Evolutionary conservation across 2,113 vertebrate species (phyloP).

Genomic region (Callochromis pleurospilus): DNA sequence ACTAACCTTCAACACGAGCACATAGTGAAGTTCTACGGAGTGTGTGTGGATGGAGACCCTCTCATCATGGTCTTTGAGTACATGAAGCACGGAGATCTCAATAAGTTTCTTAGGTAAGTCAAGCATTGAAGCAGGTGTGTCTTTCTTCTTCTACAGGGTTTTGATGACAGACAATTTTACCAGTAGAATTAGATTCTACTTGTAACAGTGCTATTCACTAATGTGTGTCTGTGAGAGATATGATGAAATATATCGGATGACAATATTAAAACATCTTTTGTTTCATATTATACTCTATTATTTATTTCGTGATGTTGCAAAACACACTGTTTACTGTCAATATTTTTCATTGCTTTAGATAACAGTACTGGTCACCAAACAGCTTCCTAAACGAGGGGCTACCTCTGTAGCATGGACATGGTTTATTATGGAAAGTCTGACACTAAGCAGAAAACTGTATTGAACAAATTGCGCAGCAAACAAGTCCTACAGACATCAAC

Average conservation of each 20-base stretch:
- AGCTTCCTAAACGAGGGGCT: neutral
- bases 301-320: neutral
- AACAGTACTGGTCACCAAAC: neutral
- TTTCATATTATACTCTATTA: neutral
- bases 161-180: neutral
- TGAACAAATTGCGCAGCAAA: neutral
- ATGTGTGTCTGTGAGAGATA: neutral
- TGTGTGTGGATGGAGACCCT: constrained; percentile 94
- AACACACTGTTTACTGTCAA: neutral
- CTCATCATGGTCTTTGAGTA: constrained; percentile 99
- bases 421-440: neutral
- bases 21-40: constrained; percentile 94
- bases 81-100: constrained; percentile 97
- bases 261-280: neutral
- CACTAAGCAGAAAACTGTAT: neutral
- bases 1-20: constrained; percentile 96
- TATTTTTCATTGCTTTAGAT: neutral
- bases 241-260: neutral
- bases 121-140: neutral
- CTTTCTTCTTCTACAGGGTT: neutral
- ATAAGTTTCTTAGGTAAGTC: constrained; percentile 93
- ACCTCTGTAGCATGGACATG: neutral
- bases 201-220: neutral
- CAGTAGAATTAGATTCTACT: neutral
- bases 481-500: neutral